phyloP scores from a whole-genome alignment of 2,113 vertebrate species.

The Petrocephalus zakoni region DNA sequence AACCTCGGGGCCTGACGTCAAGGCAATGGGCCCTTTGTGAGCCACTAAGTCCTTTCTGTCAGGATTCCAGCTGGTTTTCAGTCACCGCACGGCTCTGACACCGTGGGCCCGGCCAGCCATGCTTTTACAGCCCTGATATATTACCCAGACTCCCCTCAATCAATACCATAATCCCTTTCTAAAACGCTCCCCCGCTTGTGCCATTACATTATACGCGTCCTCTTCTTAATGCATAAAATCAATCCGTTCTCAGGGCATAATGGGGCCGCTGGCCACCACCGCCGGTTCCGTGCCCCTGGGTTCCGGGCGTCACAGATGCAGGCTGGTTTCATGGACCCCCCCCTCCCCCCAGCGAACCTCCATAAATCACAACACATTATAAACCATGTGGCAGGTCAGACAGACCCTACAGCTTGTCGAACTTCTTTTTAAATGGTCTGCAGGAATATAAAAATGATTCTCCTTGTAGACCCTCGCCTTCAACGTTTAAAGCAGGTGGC shows the following conservation, averaged over 20 bases:
- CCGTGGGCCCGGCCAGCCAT: neutral
- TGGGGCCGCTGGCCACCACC: neutral
- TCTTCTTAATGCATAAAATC: constrained; percentile 15
- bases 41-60: constrained; percentile 19
- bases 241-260: neutral
- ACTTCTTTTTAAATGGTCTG: neutral
- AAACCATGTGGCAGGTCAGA: neutral
- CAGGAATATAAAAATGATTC: neutral
- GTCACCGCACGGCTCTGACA: constrained; percentile 6
- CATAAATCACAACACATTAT: neutral
- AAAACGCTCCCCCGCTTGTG: neutral
- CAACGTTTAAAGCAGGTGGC: neutral
- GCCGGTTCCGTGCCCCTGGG: neutral
- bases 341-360: neutral
- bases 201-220: constrained; percentile 10
- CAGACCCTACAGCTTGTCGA: neutral
- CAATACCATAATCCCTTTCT: constrained; percentile 19
- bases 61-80: constrained; percentile 8
- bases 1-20: constrained; percentile 20
- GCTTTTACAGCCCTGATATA: constrained; percentile 8
- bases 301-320: neutral
- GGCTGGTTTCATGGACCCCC: neutral
- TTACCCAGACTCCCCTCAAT: constrained; percentile 1
- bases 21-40: constrained; percentile 15
- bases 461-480: neutral